Percentiles rank a stretch among this genome's conserved stretches.
Conservation (phyloP, 2,888 invertebrate species). For the Argyresthia goedartella region DNA sequence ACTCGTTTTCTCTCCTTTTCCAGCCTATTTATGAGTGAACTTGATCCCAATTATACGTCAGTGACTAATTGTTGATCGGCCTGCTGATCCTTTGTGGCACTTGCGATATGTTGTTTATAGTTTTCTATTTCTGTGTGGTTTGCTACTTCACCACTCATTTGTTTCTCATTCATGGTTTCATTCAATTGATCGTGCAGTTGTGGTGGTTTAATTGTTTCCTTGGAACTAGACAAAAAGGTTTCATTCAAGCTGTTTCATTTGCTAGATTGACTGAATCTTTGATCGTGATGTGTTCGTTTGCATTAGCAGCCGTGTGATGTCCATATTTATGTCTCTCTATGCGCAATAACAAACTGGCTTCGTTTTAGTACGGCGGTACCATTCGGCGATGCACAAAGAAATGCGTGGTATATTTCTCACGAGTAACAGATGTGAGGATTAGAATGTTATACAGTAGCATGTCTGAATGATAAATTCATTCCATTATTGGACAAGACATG, state of each 20-base stretch:
- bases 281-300: background rate
- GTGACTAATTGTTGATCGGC: conserved; percentile 52
- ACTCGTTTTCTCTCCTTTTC: conserved; percentile 20
- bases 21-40: conserved; percentile 35
- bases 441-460: conserved; percentile 24
- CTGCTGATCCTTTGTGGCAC: conserved; percentile 39
- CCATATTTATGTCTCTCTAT: background rate
- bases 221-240: background rate
- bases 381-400: conserved; percentile 40
- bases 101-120: conserved; percentile 8
- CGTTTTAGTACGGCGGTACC: background rate
- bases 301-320: background rate
- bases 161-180: background rate
- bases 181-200: background rate
- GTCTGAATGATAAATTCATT: background rate
- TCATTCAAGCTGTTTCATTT: background rate
- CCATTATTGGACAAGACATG: no score
- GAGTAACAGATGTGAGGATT: conserved; percentile 34
- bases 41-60: conserved; percentile 47
- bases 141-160: background rate
- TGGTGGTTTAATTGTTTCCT: no score
- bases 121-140: no score
- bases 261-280: background rate
- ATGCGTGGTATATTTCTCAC: conserved; percentile 45
- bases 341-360: conserved; percentile 1